Conservation (phyloP, 2,113 vertebrate genomes). For the Nyctereutes procyonoides region DNA sequence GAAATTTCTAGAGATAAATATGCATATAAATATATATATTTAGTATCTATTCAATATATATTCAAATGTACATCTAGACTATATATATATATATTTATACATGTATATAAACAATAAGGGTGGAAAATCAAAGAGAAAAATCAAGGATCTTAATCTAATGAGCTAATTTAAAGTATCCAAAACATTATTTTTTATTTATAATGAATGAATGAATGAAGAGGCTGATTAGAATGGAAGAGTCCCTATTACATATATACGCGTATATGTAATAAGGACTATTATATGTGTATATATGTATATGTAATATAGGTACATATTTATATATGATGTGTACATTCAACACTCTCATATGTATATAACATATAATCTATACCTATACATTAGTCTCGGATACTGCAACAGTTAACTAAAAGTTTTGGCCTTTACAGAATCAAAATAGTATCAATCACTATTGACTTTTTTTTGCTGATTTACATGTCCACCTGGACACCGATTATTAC, state of each 20-base stretch:
- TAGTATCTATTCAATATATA: neutral
- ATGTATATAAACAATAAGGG: neutral
- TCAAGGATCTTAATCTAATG: neutral
- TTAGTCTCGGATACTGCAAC: neutral
- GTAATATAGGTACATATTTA: neutral
- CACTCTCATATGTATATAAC: neutral
- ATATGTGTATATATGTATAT: neutral
- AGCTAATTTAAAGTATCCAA: neutral
- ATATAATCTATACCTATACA: neutral
- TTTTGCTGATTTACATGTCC: neutral
- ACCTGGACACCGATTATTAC: neutral
- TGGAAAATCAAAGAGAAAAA: neutral
- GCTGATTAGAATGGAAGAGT: neutral
- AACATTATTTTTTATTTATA: neutral
- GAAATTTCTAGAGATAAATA: neutral
- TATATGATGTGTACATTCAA: neutral
- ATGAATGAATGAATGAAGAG: neutral
- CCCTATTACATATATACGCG: neutral
- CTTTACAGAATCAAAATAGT: neutral
- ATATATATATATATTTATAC: neutral
- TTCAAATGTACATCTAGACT: neutral
- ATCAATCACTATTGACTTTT: neutral
- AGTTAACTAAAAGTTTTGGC: neutral
- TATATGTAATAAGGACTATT: neutral
- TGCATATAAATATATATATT: neutral